A percentile compares a stretch with the other conserved stretches of the same genome.
Evolutionary conservation across 2,888 invertebrate species (phyloP).

Genomic region (Drosophila quinaria): DNA sequence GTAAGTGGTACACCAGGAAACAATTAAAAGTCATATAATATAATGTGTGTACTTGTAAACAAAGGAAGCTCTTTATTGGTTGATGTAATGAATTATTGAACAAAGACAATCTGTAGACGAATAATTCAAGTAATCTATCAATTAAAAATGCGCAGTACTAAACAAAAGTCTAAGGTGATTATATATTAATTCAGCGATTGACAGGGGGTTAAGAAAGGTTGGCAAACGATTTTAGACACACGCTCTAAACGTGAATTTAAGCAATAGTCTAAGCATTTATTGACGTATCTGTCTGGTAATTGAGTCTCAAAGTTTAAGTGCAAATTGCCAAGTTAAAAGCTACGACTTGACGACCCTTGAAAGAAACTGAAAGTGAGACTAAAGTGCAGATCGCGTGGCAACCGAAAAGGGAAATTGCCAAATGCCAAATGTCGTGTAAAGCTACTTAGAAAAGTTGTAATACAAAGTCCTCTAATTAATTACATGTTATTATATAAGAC

Average conservation of each 20-base stretch:
- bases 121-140: conserved; percentile 48
- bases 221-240: not conserved
- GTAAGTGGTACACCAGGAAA: conserved; percentile 34
- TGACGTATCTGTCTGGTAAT: conserved; percentile 1
- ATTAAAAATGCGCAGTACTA: conserved; percentile 44
- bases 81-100: conserved; percentile 43
- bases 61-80: conserved; percentile 33
- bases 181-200: conserved; percentile 39
- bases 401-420: conserved; percentile 44
- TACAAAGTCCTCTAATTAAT: conserved; percentile 60
- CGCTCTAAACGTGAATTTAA: not conserved
- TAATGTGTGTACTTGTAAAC: conserved; percentile 34
- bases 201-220: conserved; percentile 21
- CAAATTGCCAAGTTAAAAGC: not conserved
- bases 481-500: conserved; percentile 75
- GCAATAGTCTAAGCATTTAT: not conserved
- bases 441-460: conserved; percentile 32
- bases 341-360: conserved; percentile 1
- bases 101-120: conserved; percentile 52
- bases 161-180: conserved; percentile 31
- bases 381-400: conserved; percentile 5
- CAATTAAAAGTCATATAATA: conserved; percentile 8
- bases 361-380: conserved; percentile 58
- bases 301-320: conserved; percentile 13
- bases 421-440: conserved; percentile 33